A percentile compares a stretch with the other conserved stretches of the same genome.
These are phyloP conservation scores for Taphrorychus bicolor DNA, from an alignment of 2,888 invertebrate species.

Conservation along the genomic window DNA sequence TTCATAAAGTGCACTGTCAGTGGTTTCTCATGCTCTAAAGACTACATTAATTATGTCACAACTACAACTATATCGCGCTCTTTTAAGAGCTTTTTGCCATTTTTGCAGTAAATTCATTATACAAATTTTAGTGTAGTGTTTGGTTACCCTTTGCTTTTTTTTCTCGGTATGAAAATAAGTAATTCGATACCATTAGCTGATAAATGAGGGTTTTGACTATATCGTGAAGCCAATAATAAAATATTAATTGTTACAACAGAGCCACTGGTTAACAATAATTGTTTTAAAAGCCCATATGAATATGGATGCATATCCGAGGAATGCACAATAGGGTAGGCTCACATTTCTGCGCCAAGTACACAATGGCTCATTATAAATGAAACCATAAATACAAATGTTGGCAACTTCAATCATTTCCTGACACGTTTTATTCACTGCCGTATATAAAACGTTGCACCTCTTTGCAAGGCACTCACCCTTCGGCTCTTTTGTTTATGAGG, in stretches of 20 bases:
- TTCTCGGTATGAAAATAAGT: too few species aligned
- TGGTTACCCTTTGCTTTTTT: too few species aligned
- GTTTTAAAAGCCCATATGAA: constrained; percentile 60
- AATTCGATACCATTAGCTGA: background rate
- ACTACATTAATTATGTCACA: too few species aligned
- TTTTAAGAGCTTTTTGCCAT: too few species aligned
- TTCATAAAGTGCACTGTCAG: too few species aligned
- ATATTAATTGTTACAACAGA: background rate
- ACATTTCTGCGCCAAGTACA: constrained; percentile 59
- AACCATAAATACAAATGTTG: constrained; percentile 58
- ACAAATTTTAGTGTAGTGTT: too few species aligned
- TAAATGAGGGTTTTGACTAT: too few species aligned
- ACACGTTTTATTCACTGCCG: constrained; percentile 42
- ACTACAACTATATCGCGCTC: too few species aligned
- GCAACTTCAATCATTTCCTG: constrained; percentile 59
- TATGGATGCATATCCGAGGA: constrained; percentile 56
- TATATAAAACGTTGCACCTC: constrained; percentile 26
- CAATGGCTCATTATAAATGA: constrained; percentile 60
- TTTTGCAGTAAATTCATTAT: too few species aligned
- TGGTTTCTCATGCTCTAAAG: too few species aligned
- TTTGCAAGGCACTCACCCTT: constrained; percentile 13
- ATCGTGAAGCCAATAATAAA: background rate
- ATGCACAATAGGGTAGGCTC: constrained; percentile 58
- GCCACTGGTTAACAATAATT: constrained; percentile 43
- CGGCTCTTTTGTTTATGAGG: constrained; percentile 6